Conservation (phyloP, 2,888 invertebrate genomes). For the Hyalella azteca region DNA sequence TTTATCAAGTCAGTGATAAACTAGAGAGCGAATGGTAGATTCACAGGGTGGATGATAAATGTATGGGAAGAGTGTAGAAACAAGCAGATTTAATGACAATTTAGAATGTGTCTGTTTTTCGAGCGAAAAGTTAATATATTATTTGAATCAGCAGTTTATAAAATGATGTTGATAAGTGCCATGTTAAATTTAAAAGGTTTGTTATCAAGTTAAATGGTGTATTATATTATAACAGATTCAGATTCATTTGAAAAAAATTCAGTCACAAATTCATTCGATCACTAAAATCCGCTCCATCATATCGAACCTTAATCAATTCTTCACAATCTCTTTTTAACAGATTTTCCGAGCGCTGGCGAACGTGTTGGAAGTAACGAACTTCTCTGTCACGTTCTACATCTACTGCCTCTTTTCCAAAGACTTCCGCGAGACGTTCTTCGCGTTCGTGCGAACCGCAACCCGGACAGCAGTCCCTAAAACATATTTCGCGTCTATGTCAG, state of each 20-base stretch:
- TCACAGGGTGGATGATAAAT: too few relatives aligned
- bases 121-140: too few relatives aligned
- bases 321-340: constrained; percentile 61
- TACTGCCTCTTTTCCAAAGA: constrained; percentile 80
- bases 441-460: constrained; percentile 66
- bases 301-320: background rate
- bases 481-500: constrained; percentile 55
- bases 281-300: background rate
- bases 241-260: background rate
- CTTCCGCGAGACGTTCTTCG: constrained; percentile 73
- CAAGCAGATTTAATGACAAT: too few relatives aligned
- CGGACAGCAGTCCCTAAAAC: constrained; percentile 51
- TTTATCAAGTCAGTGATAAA: background rate
- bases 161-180: too few relatives aligned
- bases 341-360: constrained; percentile 76
- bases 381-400: constrained; percentile 79
- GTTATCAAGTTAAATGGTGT: too few relatives aligned
- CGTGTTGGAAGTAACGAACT: constrained; percentile 76
- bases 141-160: too few relatives aligned
- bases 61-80: too few relatives aligned
- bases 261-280: background rate
- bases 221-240: too few relatives aligned
- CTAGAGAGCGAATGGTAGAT: background rate
- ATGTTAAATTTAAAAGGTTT: too few relatives aligned
- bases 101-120: too few relatives aligned